These are phyloP conservation scores for Calonectris borealis DNA, from an alignment of 2,113 vertebrate species.

Conservation along the genomic window DNA sequence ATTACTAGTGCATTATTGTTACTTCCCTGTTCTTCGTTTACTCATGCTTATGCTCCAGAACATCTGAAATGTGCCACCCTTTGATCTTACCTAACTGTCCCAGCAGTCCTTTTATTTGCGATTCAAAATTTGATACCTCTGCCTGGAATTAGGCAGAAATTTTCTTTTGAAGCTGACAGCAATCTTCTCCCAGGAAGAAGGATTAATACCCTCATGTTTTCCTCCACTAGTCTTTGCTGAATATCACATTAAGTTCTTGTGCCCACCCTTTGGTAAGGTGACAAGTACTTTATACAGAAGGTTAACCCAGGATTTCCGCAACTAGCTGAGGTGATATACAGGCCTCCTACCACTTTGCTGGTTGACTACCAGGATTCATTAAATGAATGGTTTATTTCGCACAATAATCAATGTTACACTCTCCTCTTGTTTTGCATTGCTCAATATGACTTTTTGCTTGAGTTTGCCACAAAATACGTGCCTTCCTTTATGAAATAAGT, in stretches of 20 bases:
- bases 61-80: not conserved
- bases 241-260: not conserved
- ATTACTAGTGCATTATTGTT: not conserved
- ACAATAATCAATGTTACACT: not conserved
- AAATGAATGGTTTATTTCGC: not conserved
- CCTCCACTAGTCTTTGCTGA: not conserved
- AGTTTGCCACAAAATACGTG: not conserved
- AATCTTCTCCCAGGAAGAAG: not conserved
- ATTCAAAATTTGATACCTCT: not conserved
- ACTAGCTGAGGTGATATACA: not conserved
- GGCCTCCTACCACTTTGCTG: not conserved
- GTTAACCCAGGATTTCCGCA: not conserved
- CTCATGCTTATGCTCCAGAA: not conserved
- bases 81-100: not conserved
- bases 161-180: not conserved
- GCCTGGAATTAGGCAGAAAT: not conserved
- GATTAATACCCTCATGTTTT: not conserved
- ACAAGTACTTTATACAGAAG: not conserved
- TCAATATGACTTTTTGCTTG: not conserved
- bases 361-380: not conserved
- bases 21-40: conserved; percentile 1
- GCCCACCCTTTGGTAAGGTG: not conserved
- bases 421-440: not conserved
- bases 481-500: not conserved
- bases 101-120: not conserved